Conservation (phyloP, 2,888 invertebrate species). For the Parapristionchus giblindavisi region DNA sequence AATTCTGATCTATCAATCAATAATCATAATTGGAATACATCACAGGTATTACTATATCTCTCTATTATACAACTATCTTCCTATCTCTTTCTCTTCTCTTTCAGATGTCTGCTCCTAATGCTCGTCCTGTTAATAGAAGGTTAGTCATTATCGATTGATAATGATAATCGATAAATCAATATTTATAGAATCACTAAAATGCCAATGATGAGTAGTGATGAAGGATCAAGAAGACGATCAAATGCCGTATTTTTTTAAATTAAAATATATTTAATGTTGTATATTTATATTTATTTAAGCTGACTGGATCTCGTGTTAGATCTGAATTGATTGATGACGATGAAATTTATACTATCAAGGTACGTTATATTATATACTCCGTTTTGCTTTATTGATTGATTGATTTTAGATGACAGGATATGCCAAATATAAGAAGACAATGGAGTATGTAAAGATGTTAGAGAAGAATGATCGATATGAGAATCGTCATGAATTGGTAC, state of each 20-base stretch:
- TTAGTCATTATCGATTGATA: background rate
- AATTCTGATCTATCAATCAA: too few relatives aligned
- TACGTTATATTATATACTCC: background rate
- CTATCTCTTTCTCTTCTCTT: background rate
- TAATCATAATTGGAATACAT: too few relatives aligned
- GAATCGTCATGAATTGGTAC: slow-evolving; percentile 4
- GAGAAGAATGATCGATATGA: slow-evolving; percentile 14
- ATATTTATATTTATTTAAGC: too few relatives aligned
- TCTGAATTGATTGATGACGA: background rate
- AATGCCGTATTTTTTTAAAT: too few relatives aligned
- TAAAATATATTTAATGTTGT: too few relatives aligned
- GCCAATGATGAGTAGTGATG: background rate
- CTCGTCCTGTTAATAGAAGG: background rate
- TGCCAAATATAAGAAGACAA: background rate
- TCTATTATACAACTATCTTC: background rate
- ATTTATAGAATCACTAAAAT: background rate
- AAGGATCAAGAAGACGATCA: too few relatives aligned
- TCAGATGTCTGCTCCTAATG: slow-evolving; percentile 18
- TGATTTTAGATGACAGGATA: slow-evolving; percentile 9
- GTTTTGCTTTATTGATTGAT: background rate
- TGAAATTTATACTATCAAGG: background rate
- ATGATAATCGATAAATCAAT: background rate
- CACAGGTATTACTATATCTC: background rate
- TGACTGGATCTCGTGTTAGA: too few relatives aligned
- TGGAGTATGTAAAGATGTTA: background rate